phyloP scores from a whole-genome alignment of 2,888 invertebrate species.

The Andrena bicolor region DNA sequence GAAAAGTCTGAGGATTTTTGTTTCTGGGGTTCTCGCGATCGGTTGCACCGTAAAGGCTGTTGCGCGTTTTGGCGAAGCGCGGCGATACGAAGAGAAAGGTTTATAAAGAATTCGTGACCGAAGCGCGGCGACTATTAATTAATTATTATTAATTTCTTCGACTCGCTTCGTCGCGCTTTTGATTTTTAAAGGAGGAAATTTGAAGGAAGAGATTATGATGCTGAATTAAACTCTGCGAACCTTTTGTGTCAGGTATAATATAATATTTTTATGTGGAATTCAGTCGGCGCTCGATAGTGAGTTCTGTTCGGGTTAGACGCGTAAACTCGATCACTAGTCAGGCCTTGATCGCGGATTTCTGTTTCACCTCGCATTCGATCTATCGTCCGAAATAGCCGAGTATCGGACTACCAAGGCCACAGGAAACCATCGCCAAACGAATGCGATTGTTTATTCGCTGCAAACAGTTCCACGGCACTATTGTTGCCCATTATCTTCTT shows the following conservation, averaged over 20 bases:
- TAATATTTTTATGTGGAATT: not conserved
- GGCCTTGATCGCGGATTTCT: slow-evolving; percentile 58
- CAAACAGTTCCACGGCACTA: not conserved
- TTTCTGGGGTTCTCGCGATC: too few relatives aligned
- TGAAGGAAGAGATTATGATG: too few relatives aligned
- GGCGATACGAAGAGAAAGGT: too few relatives aligned
- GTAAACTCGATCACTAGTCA: slow-evolving; percentile 57
- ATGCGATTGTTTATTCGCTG: slow-evolving; percentile 61
- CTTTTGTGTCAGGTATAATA: not conserved
- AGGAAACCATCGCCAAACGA: slow-evolving; percentile 79
- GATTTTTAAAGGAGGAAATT: too few relatives aligned
- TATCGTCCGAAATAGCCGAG: slow-evolving; percentile 71
- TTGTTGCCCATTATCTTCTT: slow-evolving; percentile 14
- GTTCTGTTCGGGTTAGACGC: slow-evolving; percentile 24
- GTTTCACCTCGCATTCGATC: slow-evolving; percentile 56
- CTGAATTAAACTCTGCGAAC: not conserved
- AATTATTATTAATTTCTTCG: too few relatives aligned
- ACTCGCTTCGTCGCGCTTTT: too few relatives aligned
- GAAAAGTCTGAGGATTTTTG: too few relatives aligned
- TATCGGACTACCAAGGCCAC: slow-evolving; percentile 75
- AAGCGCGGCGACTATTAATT: too few relatives aligned
- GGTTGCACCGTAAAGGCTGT: too few relatives aligned
- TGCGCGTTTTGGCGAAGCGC: too few relatives aligned
- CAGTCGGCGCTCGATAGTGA: not conserved
- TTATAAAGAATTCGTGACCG: too few relatives aligned